phyloP scores from a whole-genome alignment of 2,113 vertebrate genomes.

The Albula glossodonta region DNA sequence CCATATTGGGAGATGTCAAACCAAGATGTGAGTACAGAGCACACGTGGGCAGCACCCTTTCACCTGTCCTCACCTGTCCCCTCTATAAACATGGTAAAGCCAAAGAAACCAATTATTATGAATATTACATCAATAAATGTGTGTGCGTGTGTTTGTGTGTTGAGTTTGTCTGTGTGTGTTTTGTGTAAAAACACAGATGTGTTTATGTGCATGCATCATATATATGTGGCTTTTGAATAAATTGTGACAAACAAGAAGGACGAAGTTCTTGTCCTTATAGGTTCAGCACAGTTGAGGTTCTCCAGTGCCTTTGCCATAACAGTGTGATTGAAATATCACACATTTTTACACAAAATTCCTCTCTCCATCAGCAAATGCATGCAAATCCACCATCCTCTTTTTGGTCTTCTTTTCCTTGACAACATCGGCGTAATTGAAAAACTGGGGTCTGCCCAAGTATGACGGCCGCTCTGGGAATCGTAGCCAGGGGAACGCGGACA shows the following conservation, averaged over 20 bases:
- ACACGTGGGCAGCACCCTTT: not conserved
- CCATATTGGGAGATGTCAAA: slow-evolving; percentile 80
- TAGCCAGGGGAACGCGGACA: not conserved
- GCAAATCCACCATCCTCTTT: not conserved
- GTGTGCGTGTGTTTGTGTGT: too few species aligned
- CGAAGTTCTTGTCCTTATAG: too few species aligned
- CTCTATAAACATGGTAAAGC: too few species aligned
- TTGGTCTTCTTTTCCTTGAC: not conserved
- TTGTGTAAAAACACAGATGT: too few species aligned
- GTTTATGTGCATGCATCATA: too few species aligned
- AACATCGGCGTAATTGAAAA: not conserved
- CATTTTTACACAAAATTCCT: not conserved
- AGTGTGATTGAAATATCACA: slow-evolving; percentile 3
- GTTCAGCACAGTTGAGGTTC: too few species aligned
- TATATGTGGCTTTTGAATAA: too few species aligned
- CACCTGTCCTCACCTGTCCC: not conserved
- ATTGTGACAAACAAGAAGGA: too few species aligned
- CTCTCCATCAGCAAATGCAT: not conserved
- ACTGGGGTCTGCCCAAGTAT: not conserved
- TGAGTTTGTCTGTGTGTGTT: too few species aligned
- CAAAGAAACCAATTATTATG: too few species aligned
- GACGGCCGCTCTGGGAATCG: not conserved
- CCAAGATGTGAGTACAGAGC: slow-evolving; percentile 69
- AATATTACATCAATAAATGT: too few species aligned
- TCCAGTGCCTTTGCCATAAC: not conserved